These are phyloP conservation scores for Sebastes nivosus DNA, from an alignment of 2,797 vertebrate genomes.

Conservation along the genomic window DNA sequence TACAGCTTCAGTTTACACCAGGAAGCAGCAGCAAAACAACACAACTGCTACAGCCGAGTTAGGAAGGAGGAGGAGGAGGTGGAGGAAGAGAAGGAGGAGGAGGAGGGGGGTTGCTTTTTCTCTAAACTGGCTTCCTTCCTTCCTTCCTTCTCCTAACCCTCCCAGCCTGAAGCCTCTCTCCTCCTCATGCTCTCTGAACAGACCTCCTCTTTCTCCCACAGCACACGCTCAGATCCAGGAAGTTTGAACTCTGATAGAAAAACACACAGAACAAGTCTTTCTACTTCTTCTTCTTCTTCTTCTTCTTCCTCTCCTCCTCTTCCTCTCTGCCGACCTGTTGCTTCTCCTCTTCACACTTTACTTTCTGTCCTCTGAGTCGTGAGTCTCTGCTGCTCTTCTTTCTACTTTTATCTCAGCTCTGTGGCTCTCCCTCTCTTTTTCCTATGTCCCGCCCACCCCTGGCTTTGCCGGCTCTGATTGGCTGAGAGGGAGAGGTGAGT, in stretches of 20 bases:
- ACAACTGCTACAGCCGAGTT: neutral
- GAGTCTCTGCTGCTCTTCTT: constrained; percentile 32
- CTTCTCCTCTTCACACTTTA: neutral
- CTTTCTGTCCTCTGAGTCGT: constrained; percentile 6
- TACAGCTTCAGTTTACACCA: constrained; percentile 32
- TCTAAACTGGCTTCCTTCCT: constrained; percentile 36
- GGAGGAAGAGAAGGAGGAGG: neutral
- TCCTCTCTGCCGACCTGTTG: constrained; percentile 34
- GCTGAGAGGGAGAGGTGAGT: constrained; percentile 46
- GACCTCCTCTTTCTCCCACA: constrained; percentile 25
- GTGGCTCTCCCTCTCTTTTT: constrained; percentile 60
- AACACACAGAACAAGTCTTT: neutral
- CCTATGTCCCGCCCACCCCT: constrained; percentile 49
- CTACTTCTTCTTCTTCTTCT: neutral
- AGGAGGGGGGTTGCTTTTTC: neutral
- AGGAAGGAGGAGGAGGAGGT: neutral
- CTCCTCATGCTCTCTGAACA: constrained; percentile 29
- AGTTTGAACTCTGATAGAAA: constrained; percentile 52
- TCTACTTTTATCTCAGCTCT: constrained; percentile 65
- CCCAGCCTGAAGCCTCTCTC: constrained; percentile 31
- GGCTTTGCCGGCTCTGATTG: constrained; percentile 56
- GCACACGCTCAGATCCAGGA: constrained; percentile 62
- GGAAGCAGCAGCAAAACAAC: constrained; percentile 38
- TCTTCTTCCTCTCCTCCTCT: neutral
- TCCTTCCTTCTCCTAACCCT: constrained; percentile 31